Conservation (phyloP, 2,888 invertebrate genomes). For the Lysandra bellargus region DNA sequence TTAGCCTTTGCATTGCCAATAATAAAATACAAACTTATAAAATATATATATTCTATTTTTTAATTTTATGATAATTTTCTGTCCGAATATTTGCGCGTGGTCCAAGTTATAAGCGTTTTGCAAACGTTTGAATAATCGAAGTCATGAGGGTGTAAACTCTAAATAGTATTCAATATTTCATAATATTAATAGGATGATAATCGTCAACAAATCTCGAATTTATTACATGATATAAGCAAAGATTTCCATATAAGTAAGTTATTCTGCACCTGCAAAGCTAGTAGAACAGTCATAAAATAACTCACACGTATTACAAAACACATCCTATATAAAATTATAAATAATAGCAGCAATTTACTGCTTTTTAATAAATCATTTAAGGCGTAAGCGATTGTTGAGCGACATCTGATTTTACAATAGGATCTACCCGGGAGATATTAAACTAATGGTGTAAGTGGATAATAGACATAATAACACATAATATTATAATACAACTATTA, state of each 20-base stretch:
- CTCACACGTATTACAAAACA: constrained; percentile 3
- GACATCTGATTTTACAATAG: constrained; percentile 9
- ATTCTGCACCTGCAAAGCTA: constrained; percentile 17
- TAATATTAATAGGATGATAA: background rate
- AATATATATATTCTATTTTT: background rate
- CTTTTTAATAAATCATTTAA: constrained; percentile 15
- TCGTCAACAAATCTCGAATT: background rate
- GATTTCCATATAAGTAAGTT: background rate
- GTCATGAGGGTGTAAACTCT: background rate
- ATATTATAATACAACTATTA: too few species aligned
- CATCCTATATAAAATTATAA: constrained; percentile 18
- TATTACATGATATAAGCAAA: background rate
- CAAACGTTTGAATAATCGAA: background rate
- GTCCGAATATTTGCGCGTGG: background rate
- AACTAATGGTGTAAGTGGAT: background rate
- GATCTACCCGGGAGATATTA: background rate
- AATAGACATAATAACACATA: background rate
- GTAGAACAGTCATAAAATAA: constrained; percentile 4
- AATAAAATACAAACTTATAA: background rate
- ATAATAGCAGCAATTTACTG: constrained; percentile 19
- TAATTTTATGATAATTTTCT: background rate
- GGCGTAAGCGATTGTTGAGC: constrained; percentile 2
- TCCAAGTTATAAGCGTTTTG: background rate
- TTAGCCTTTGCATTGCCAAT: background rate
- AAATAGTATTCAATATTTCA: background rate